Base-by-base conservation (phyloP, 2,797 vertebrate genomes). In the Lacerta viridis region DNA sequence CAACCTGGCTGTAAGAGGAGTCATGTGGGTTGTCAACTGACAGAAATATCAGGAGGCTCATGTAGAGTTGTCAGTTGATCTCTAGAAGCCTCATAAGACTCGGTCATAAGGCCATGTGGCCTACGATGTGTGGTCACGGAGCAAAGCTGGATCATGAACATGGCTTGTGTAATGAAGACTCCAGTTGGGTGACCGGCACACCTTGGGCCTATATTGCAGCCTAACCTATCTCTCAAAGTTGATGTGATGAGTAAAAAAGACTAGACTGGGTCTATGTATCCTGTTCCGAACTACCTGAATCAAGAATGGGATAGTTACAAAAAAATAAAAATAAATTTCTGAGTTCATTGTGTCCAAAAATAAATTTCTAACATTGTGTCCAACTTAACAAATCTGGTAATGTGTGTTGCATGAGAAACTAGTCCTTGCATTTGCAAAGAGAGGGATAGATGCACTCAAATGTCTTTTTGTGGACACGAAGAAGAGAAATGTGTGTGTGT, bases 401-500 rank as follows among this genome's bases (percentile, higher is more conserved):
- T 61, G 50, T 50, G 27, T 50, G 69, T 15, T 33, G 46, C 17
- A 64, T 29, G 75, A 55, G 7, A 68, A 46, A 9, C 15, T 25
- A 36, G 41, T 1, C 3, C 61, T 68, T 69, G 27, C 66, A 11
- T 29, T 85, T 69, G 20, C 61, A 77, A 25, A 72, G 50, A 15
- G n/a, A 83, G 86, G 8, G 39, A 36, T 4, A 11, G 3, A 8
- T 46, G 23, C 5, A 78, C 1, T 20, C 25, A 68, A 89, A 83
- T 85, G 0, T 55, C 36, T 66, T 15, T 43, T 17, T 20, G 88
- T 33, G 92, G 87, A 92, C 88, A 87, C 89, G 92, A 93, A 94
- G 91, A 93, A 71, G 95, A 94, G 92, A 93, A 88, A 94, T 93
- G 8, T 15, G 7, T 71, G 55, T 23, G 39, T 39, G 39, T 39